Evolutionary conservation across 2,888 invertebrate genomes (phyloP), one percentile per base, ranked within the genome.

Genomic region (Drosophila recens): DNA sequence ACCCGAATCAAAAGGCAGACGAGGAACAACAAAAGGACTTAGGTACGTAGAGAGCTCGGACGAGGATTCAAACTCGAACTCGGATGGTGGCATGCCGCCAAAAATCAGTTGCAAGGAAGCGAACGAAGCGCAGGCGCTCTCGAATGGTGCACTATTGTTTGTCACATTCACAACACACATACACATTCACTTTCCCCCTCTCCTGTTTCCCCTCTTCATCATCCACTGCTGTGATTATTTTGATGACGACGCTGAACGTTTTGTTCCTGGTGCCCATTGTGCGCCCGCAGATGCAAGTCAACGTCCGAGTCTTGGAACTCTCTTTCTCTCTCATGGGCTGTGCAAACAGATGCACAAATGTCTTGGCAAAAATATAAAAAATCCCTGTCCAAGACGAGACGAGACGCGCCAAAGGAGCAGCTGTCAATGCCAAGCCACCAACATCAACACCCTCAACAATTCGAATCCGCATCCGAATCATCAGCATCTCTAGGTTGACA

Each of bases 241-340:
- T 70, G 69, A 84, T 58, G 65, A 56, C 46, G 63, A 63, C 46
- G 56, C 5, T 48, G 36, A 49, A 49, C 17, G 56, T 75, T 75
- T 75, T 85, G 75, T 65, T 77, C 57, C 51, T 59, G 67, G 64
- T 27, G 67, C 56, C 72, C 78, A 85, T 88, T 87, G 88, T 86
- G 70, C 65, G 80, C 76, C 75, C 81, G 90, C 90, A 90, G 90
- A 90, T 90, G 91, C 90, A 85, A 87, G 90, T 90, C 90, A 90
- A 91, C 87, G 91, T 89, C 90, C 90, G 90, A 90, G 71, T 38
- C 27, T 57, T 40, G 17, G n/a, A 13, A n/a, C 43, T 34, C n/a
- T 13, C 45, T 20, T 46, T 34, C 30, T 11, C 58, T 45, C 42
- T 23, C 23, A n/a, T 20, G 27, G 62, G 51, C 63, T 84, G 87